phyloP scores from a whole-genome alignment of 2,797 vertebrate genomes.

The Calcarius lapponicus region DNA sequence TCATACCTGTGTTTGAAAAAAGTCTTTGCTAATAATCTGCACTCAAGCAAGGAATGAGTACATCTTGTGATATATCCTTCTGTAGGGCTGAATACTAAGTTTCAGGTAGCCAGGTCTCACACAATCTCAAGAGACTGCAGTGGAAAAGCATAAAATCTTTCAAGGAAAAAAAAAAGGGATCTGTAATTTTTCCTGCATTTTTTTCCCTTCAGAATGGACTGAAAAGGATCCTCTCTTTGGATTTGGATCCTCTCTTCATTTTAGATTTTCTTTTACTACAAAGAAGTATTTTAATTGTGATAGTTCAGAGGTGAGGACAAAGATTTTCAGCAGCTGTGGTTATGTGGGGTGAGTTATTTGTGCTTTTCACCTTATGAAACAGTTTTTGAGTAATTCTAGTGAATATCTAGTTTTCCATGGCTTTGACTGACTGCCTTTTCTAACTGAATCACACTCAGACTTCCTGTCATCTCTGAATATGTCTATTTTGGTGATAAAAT shows the following conservation, averaged over 20 bases:
- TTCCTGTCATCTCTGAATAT: slow-evolving; percentile 27
- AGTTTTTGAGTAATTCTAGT: background rate
- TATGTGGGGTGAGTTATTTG: background rate
- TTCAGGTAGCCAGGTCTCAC: background rate
- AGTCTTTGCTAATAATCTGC: background rate
- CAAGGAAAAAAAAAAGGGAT: background rate
- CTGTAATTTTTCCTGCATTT: background rate
- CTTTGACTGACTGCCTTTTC: slow-evolving; percentile 29
- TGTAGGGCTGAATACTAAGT: background rate
- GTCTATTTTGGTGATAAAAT: slow-evolving; percentile 23
- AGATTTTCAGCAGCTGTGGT: background rate
- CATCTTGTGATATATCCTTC: background rate
- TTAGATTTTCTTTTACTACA: background rate
- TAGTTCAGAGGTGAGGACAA: background rate
- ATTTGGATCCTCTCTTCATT: background rate
- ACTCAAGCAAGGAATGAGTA: background rate
- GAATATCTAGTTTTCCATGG: background rate
- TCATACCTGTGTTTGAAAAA: background rate
- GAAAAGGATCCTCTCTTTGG: background rate
- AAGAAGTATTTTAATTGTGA: background rate
- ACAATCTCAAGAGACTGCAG: background rate
- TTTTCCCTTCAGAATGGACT: background rate
- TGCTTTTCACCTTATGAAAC: background rate
- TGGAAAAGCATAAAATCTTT: background rate
- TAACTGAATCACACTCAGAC: slow-evolving; percentile 4